Evolutionary conservation across 2,888 invertebrate species (phyloP), one percentile per base, ranked within the genome.

Genomic region (Steromphala cineraria): DNA sequence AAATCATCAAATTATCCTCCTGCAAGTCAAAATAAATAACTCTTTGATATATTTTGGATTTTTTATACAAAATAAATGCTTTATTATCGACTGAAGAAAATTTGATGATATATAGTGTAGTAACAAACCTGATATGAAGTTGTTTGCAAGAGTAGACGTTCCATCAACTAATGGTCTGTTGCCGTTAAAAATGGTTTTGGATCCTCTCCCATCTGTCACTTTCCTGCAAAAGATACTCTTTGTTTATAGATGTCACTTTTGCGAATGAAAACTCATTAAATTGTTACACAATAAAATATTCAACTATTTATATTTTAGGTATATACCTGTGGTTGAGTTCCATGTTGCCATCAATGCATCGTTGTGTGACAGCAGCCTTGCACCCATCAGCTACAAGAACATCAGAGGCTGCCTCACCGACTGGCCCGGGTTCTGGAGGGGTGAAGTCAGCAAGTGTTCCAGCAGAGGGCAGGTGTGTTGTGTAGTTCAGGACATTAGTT

Each of bases 121-220:
- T 36, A 5, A 36, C 46, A 10, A 8, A 46, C 46, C 46, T 46
- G 46, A 85, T 0, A 86, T 83, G 53, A 87, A 88, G 76, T 89
- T 87, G 80, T 90, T 90, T 8, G 88, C 84, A 1, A 88, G 67
- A 0, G 90, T 89, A 75, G 87, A 90, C 10, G 83, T 56, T 24
- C 84, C 80, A 67, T 90, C 89, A 46, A 79, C 79, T 13, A 86
- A 46, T 28, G 85, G 85, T 40, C 85, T 81, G 75, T 88, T 87
- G 17, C 90, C 90, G 81, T 88, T 90, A 74, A 90, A 90, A n/a
- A 90, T 84, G 0, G 90, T 89, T 8, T 56, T 82, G 24, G 87
- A 81, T 0, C 85, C 89, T n/a, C 78, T 67, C 1, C 89, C 90
- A 79, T 90, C 90, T 31, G 85, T 83, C 15, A 90, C 85, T 15